These are phyloP conservation scores for Abramis brama DNA, from an alignment of 2,113 vertebrate genomes.

Conservation along the genomic window DNA sequence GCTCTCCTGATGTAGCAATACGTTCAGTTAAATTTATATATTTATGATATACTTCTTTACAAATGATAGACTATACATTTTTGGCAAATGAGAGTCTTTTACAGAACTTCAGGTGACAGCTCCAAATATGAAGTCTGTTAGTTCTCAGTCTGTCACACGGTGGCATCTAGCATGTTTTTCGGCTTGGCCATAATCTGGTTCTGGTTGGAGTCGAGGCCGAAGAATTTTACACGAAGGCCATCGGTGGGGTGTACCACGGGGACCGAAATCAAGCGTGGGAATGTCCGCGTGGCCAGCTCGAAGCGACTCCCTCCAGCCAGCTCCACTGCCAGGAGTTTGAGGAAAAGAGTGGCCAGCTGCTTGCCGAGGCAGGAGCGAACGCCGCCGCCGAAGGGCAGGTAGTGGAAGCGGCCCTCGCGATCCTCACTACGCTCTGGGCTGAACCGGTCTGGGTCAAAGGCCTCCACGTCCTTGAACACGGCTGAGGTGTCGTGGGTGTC, in stretches of 20 bases:
- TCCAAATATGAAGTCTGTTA: slow-evolving; percentile 54
- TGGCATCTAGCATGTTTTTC: slow-evolving; percentile 89
- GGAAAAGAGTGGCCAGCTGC: slow-evolving; percentile 94
- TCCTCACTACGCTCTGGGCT: slow-evolving; percentile 89
- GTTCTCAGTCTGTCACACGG: slow-evolving; percentile 75
- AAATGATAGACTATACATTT: slow-evolving; percentile 74
- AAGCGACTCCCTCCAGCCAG: slow-evolving; percentile 92
- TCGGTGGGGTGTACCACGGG: slow-evolving; percentile 93
- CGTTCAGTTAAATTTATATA: slow-evolving; percentile 65
- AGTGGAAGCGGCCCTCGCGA: slow-evolving; percentile 95
- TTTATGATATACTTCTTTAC: slow-evolving; percentile 70
- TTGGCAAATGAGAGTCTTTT: slow-evolving; percentile 72
- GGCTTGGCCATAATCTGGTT: slow-evolving; percentile 95
- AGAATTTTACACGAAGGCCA: slow-evolving; percentile 94
- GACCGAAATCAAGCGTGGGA: slow-evolving; percentile 89
- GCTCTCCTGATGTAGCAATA: slow-evolving; percentile 49
- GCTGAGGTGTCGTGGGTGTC: slow-evolving; percentile 95
- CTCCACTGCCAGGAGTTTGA: slow-evolving; percentile 91
- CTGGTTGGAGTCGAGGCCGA: slow-evolving; percentile 97
- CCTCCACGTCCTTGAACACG: slow-evolving; percentile 90
- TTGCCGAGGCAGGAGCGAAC: slow-evolving; percentile 96
- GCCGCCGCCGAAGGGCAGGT: slow-evolving; percentile 93
- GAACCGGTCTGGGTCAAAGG: slow-evolving; percentile 94
- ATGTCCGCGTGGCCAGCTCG: slow-evolving; percentile 91
- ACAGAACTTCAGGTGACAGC: slow-evolving; percentile 45